phyloP scores from a whole-genome alignment of 2,113 vertebrate genomes.

The Talpa occidentalis region DNA sequence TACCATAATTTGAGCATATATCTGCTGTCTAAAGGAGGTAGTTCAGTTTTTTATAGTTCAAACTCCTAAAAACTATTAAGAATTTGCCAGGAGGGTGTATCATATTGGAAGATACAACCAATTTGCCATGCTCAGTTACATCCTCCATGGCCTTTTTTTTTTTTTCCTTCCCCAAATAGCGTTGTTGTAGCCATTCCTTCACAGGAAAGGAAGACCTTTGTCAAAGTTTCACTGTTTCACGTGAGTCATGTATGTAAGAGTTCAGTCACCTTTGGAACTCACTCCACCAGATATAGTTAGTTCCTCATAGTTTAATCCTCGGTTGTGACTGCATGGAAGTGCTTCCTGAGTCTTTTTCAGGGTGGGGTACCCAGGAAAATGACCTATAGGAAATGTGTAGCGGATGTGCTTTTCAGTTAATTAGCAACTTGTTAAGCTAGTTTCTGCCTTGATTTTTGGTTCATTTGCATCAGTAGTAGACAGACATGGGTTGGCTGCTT shows the following conservation, averaged over 20 bases:
- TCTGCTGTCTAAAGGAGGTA: neutral
- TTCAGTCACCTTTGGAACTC: slow-evolving; percentile 46
- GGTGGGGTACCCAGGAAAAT: slow-evolving; percentile 67
- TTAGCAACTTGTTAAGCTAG: slow-evolving; percentile 56
- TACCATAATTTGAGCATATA: neutral
- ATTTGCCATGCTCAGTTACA: neutral
- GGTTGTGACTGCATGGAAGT: slow-evolving; percentile 59
- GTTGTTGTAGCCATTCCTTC: neutral
- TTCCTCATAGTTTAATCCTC: slow-evolving; percentile 23
- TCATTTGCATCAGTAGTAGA: slow-evolving; percentile 24
- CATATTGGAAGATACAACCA: neutral
- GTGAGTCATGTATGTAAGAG: slow-evolving; percentile 58
- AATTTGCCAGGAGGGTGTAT: neutral
- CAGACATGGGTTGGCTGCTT: neutral
- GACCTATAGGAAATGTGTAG: slow-evolving; percentile 62
- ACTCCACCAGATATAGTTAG: slow-evolving; percentile 29
- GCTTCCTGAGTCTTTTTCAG: slow-evolving; percentile 61
- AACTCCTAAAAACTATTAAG: neutral
- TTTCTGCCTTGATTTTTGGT: slow-evolving; percentile 51
- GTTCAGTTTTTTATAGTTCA: slow-evolving; percentile 10
- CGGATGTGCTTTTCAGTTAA: slow-evolving; percentile 46
- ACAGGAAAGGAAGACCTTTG: slow-evolving; percentile 60
- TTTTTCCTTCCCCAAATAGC: slow-evolving; percentile 9
- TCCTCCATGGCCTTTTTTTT: neutral
- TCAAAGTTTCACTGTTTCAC: slow-evolving; percentile 8